These are phyloP conservation scores for Chaitophorus viminalis DNA, from an alignment of 2,888 invertebrate species.

Conservation along the genomic window DNA sequence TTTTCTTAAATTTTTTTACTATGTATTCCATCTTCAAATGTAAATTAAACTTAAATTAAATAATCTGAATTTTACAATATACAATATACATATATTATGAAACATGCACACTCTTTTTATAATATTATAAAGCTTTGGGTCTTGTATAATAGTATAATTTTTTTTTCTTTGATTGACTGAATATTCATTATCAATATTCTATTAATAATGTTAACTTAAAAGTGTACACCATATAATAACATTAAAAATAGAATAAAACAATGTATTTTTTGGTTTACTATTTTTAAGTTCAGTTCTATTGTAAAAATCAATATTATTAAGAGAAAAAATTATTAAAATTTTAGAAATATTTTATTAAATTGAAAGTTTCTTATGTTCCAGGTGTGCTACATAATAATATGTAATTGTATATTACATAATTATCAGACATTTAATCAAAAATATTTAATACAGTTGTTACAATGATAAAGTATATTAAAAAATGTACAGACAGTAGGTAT, in stretches of 20 bases:
- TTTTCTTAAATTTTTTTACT: background rate
- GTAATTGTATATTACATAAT: background rate
- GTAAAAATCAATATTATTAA: background rate
- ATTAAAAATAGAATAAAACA: background rate
- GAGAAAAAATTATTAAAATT: background rate
- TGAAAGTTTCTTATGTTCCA: background rate
- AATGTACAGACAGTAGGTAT: conserved; percentile 39
- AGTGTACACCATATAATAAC: conserved; percentile 2
- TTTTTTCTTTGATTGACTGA: background rate
- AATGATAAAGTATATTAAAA: conserved; percentile 4
- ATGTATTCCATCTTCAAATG: background rate
- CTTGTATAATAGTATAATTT: background rate
- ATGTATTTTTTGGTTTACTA: background rate
- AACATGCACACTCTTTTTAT: background rate
- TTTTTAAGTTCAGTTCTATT: background rate
- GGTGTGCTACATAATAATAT: conserved; percentile 10
- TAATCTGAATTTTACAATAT: background rate
- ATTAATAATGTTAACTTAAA: background rate
- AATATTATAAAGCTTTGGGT: background rate
- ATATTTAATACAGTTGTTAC: conserved; percentile 2
- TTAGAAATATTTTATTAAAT: background rate
- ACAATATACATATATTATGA: background rate
- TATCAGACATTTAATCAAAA: conserved; percentile 25
- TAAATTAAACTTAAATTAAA: background rate
- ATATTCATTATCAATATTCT: background rate